Evolutionary conservation across 2,797 vertebrate genomes (phyloP), one percentile per base, ranked within the genome.

Genomic region (Tolypeutes matacus): DNA sequence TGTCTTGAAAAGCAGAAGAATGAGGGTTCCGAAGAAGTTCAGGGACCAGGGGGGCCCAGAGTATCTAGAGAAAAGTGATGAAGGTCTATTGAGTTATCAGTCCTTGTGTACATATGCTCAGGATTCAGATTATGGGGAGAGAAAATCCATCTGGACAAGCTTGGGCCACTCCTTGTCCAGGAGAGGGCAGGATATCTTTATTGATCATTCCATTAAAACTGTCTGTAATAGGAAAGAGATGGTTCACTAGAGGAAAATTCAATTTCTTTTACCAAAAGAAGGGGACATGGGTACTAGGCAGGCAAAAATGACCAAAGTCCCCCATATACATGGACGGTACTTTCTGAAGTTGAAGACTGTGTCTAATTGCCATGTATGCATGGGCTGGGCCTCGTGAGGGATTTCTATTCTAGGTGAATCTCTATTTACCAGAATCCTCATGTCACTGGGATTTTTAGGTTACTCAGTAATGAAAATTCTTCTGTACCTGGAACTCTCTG

Each of bases 321-420:
- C 27, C 23, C 75, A 36, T 31, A 89, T 64, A 91, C 21, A 72
- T 20, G 49, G 62, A 11, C 3, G 36, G 0, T 56, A 7, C 7
- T 84, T 89, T 58, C 34, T 80, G 34, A 76, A 90, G 80, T 76
- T 34, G n/a, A 84, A 83, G 31, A 70, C 31, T 62, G 12, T 65
- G 31, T 23, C 67, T 36, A 58, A 49, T 39, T 83, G 69, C 46
- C 3, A 18, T 18, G 51, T 36, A 72, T 7, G 31, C 6, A n/a
- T n/a, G 39, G 60, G 75, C 13, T 36, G 31, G 58, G 36, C 15
- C 8, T 76, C n/a, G 27, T 25, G 36, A 25, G 36, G 70, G 53
- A 77, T 82, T 93, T 91, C 64, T 39, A 83, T 70, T 78, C 87
- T 83, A 64, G 69, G 56, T 88, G 36, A 91, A 62, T 53, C 23